Conservation (phyloP, 2,888 invertebrate genomes). For the Rhagonycha lutea region DNA sequence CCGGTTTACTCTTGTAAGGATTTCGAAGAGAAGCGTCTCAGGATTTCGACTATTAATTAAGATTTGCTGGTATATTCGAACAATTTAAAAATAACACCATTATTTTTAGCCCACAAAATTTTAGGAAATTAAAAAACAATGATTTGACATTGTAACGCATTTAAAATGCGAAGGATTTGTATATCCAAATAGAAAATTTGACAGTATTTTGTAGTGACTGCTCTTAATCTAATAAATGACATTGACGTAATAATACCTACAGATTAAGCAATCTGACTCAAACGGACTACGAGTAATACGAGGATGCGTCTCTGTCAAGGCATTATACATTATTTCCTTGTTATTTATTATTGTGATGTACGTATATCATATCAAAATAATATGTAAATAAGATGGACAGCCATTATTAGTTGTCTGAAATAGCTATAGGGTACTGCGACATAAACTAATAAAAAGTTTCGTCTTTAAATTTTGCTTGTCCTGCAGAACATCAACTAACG, state of each 20-base stretch:
- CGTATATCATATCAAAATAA: background rate
- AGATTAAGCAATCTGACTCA: conserved; percentile 20
- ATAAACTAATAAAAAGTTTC: background rate
- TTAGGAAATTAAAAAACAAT: background rate
- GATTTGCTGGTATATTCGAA: background rate
- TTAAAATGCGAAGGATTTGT: background rate
- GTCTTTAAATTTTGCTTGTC: background rate
- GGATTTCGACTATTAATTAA: background rate
- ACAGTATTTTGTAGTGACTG: conserved; percentile 9
- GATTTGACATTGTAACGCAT: background rate
- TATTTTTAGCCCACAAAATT: background rate
- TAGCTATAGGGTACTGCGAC: background rate
- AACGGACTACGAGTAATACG: conserved; percentile 9
- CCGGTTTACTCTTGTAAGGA: background rate
- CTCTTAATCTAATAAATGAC: conserved; percentile 24
- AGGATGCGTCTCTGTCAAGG: conserved; percentile 1
- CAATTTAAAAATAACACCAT: background rate
- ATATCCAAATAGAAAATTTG: conserved; percentile 9
- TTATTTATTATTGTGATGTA: background rate
- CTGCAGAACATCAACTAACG: background rate
- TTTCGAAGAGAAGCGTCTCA: background rate
- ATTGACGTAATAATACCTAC: conserved; percentile 17
- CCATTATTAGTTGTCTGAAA: background rate
- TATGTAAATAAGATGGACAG: background rate
- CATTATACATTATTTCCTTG: conserved; percentile 2